phyloP scores from a whole-genome alignment of 2,888 invertebrate species.

The Lamellibrachia columna region DNA sequence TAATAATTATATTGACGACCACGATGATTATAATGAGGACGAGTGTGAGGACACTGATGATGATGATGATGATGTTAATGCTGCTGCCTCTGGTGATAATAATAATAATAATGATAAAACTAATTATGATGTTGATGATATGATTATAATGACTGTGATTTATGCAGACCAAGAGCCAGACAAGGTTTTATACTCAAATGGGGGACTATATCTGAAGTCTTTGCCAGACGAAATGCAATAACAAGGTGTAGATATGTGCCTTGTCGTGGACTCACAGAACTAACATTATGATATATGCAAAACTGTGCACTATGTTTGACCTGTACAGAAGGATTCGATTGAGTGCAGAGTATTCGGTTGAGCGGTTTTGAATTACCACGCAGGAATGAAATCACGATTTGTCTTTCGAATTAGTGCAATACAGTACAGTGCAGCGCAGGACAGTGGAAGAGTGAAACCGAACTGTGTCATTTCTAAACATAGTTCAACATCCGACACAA shows the following conservation, averaged over 20 bases:
- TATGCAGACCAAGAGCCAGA: no score
- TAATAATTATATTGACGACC: no score
- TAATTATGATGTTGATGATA: neutral
- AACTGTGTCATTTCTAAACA: neutral
- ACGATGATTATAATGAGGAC: no score
- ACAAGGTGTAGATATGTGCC: neutral
- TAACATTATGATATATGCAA: neutral
- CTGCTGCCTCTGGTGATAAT: neutral
- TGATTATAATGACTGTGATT: no score
- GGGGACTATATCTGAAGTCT: neutral
- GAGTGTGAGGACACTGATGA: neutral
- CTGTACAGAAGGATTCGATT: neutral
- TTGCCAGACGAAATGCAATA: neutral
- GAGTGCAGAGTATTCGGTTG: neutral
- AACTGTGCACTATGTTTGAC: neutral
- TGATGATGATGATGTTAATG: neutral
- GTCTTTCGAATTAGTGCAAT: neutral
- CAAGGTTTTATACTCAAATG: no score
- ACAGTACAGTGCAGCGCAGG: neutral
- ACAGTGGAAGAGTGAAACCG: neutral
- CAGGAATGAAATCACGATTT: neutral
- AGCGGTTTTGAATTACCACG: neutral
- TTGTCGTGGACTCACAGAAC: neutral
- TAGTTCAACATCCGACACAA: conserved; percentile 2
- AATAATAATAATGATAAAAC: neutral